Evolutionary conservation across 2,797 vertebrate genomes (phyloP).

Genomic region (Arremon brunneinucha): DNA sequence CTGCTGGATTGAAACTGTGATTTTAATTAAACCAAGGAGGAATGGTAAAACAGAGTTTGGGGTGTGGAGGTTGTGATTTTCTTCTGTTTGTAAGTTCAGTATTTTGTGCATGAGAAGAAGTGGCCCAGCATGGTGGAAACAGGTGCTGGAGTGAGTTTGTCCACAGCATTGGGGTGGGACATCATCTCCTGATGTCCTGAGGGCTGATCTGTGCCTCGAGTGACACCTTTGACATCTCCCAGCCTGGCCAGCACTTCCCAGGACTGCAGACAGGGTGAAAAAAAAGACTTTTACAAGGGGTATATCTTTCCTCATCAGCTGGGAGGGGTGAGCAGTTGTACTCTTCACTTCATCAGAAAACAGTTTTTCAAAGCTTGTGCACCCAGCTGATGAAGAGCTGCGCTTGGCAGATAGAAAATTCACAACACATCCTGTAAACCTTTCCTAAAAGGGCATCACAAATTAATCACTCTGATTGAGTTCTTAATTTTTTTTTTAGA

Average conservation of each 20-base stretch:
- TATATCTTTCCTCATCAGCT: slow-evolving; percentile 4
- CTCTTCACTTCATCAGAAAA: slow-evolving; percentile 54
- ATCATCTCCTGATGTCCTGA: background rate
- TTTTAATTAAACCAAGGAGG: background rate
- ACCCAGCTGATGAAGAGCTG: slow-evolving; percentile 44
- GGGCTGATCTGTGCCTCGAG: rapidly evolving
- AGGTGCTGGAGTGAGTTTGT: rapidly evolving
- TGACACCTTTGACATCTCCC: background rate
- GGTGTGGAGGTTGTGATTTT: background rate
- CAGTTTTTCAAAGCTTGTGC: background rate
- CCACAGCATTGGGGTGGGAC: no score
- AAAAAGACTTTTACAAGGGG: background rate
- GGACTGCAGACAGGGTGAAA: background rate
- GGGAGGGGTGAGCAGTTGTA: background rate
- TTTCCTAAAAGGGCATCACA: slow-evolving; percentile 63
- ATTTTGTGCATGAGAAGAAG: background rate
- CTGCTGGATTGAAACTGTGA: background rate
- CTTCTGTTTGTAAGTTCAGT: background rate
- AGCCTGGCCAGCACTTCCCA: background rate
- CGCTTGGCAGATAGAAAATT: slow-evolving; percentile 55
- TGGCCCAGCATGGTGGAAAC: background rate
- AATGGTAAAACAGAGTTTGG: background rate
- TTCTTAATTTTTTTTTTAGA: slow-evolving; percentile 34
- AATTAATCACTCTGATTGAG: slow-evolving; percentile 68
- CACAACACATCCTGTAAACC: slow-evolving; percentile 55